phyloP scores from a whole-genome alignment of 2,888 invertebrate species.

The Cremastinae sp. region DNA sequence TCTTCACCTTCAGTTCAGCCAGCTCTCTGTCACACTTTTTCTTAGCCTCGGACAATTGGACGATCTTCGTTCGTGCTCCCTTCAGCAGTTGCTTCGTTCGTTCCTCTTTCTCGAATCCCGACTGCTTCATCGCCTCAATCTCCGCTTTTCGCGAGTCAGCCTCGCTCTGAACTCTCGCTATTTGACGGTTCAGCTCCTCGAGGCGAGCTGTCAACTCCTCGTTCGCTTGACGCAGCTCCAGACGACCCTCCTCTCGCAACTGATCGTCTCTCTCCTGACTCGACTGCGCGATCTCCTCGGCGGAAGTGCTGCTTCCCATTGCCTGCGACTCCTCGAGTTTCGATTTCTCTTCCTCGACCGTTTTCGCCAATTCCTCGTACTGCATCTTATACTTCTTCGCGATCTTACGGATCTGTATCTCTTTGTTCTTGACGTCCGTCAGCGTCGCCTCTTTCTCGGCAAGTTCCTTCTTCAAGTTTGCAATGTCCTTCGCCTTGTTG shows the following conservation, averaged over 20 bases:
- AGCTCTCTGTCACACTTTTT: conserved; percentile 81
- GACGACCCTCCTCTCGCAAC: conserved; percentile 81
- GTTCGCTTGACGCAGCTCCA: conserved; percentile 78
- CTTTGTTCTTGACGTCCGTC: conserved; percentile 86
- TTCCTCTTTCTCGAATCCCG: conserved; percentile 84
- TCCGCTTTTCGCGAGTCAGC: conserved; percentile 86
- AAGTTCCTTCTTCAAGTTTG: conserved; percentile 85
- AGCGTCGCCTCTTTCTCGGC: conserved; percentile 86
- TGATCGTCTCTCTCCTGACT: conserved; percentile 80
- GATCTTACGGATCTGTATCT: conserved; percentile 90
- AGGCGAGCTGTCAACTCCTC: conserved; percentile 72
- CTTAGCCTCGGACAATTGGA: conserved; percentile 87
- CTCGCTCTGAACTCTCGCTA: conserved; percentile 82
- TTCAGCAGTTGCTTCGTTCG: conserved; percentile 86
- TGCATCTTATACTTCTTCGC: conserved; percentile 96
- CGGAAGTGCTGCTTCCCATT: conserved; percentile 71
- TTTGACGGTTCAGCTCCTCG: conserved; percentile 78
- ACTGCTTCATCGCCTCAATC: conserved; percentile 83
- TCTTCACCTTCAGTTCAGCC: conserved; percentile 73
- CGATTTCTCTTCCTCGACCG: conserved; percentile 84
- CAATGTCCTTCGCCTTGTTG: conserved; percentile 84
- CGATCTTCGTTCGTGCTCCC: conserved; percentile 88
- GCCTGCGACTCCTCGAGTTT: conserved; percentile 82
- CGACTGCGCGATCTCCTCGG: conserved; percentile 75
- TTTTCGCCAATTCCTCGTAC: conserved; percentile 88